Base-by-base conservation (phyloP, 1,140 invertebrate species). In the Drosophila saltans region DNA sequence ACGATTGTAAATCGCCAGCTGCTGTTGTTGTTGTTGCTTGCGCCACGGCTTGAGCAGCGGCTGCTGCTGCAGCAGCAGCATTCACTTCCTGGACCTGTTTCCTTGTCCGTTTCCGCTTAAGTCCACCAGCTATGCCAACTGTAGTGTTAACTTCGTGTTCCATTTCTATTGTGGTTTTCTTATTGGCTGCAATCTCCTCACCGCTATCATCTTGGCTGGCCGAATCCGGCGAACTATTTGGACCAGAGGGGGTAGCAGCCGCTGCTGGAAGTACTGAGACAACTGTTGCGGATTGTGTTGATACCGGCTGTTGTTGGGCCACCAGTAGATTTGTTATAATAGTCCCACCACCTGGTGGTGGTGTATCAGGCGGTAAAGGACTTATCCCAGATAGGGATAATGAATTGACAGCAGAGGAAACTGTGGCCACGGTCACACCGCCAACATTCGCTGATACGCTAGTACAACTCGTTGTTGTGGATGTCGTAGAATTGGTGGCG, bases 21-120 rank as follows among this genome's bases (percentile, higher is more conserved):
- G 63, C 81, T n/a, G 58, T 48, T 62, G 69, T 41, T 9, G 67
- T 16, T 45, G n/a, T 24, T 10, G 45, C 8, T 52, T 21, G 9
- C 8, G 45, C 9, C 3, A 5, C 45, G 3, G 45, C 16, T 52
- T 9, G 45, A 2, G 78, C 60, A 2, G 79, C 69, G 2, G 74
- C 70, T 16, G 68, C 59, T 3, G 65, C 28, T 8, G 63, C 81
- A 16, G 58, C 48, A 56, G 68, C 58, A 9, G 65, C 41, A 16
- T 45, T 68, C 21, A 64, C 16, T 11, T 94, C 93, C 1, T 48
- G 36, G 1, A 93, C 92, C 26, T 93, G 93, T 40, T 93, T 94
- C 0, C 93, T 83, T 30, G 86, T 93, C 1, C 94, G 91, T 26
- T 93, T 93, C 10, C 93, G 91, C 67, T 94, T 94, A 43, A 93